phyloP scores from a whole-genome alignment of 2,797 vertebrate species.

The Clarias fuscus region DNA sequence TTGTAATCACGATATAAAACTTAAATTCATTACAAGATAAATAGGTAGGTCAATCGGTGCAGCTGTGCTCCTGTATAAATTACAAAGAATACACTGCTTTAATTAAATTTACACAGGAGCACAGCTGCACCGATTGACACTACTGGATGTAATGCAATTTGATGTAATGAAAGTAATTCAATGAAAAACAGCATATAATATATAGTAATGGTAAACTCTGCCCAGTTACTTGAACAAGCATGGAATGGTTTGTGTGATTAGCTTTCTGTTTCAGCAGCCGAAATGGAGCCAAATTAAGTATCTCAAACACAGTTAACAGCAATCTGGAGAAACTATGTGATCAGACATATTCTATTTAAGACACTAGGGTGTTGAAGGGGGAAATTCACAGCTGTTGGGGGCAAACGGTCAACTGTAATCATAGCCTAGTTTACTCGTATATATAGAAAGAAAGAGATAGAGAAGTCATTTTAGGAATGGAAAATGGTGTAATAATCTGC shows the following conservation, averaged over 20 bases:
- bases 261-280: constrained; percentile 58
- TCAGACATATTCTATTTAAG: constrained; percentile 50
- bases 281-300: constrained; percentile 68
- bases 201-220: constrained; percentile 53
- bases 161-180: not conserved
- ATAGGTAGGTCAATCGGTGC: no score
- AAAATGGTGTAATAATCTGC: not conserved
- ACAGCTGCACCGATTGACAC: not conserved
- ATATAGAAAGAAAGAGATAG: constrained; percentile 7
- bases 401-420: constrained; percentile 61
- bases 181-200: not conserved
- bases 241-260: constrained; percentile 75
- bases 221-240: constrained; percentile 64
- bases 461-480: not conserved
- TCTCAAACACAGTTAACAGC: constrained; percentile 3
- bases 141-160: not conserved
- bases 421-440: constrained; percentile 43
- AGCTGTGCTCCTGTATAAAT: no score
- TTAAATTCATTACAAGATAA: not conserved
- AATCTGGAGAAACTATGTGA: constrained; percentile 30
- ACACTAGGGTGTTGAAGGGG: constrained; percentile 51
- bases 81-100: not conserved
- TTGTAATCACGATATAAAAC: not conserved
- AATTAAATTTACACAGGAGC: not conserved
- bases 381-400: constrained; percentile 70